Evolutionary conservation across 1,140 invertebrate genomes (phyloP).

Genomic region (Triops cancriformis): DNA sequence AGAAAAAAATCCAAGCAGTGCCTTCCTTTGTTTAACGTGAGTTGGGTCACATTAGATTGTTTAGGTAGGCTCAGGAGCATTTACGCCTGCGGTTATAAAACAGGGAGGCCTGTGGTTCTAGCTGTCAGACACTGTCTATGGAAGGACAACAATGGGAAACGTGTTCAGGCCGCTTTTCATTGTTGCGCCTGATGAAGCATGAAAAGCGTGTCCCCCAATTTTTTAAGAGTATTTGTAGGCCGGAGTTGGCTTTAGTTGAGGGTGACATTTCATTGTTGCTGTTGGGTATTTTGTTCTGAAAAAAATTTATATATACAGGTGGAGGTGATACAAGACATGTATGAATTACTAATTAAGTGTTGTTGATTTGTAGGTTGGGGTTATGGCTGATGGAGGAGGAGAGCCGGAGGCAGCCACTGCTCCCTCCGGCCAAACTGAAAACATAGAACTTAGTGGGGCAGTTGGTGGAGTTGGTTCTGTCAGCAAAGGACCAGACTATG

Average conservation of each 20-base stretch:
- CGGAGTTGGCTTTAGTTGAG: neutral
- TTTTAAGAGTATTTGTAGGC: neutral
- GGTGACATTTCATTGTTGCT: neutral
- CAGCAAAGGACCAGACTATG: conserved; percentile 30
- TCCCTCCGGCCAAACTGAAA: conserved; percentile 12
- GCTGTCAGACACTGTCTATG: neutral
- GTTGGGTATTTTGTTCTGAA: neutral
- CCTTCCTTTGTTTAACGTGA: neutral
- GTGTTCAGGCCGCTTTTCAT: neutral
- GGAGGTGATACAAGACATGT: too few species aligned
- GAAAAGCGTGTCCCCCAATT: neutral
- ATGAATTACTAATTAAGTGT: neutral
- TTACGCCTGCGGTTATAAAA: neutral
- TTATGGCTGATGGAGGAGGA: conserved; percentile 12
- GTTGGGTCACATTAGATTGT: neutral
- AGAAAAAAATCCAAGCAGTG: neutral
- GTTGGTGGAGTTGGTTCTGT: neutral
- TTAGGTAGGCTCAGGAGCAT: neutral
- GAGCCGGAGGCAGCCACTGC: conserved; percentile 1
- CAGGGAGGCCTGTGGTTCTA: neutral
- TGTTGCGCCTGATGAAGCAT: neutral
- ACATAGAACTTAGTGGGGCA: neutral
- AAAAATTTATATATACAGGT: too few species aligned
- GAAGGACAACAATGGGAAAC: neutral
- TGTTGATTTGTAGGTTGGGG: conserved; percentile 9